Base-by-base conservation (phyloP, 2,797 vertebrate genomes). In the Lithobates pipiens region DNA sequence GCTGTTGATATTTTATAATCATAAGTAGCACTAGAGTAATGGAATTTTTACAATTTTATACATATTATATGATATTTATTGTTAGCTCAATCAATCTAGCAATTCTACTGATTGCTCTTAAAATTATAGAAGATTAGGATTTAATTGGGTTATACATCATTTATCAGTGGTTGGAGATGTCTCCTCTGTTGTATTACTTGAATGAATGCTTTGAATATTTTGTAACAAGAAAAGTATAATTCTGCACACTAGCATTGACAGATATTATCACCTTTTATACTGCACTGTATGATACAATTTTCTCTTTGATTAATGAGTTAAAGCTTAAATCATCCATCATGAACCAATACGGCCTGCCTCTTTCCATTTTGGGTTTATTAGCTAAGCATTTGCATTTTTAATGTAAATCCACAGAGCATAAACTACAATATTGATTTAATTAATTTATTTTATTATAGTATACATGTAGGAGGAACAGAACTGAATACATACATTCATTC, bases 261-360 rank as follows among this genome's bases (percentile, higher is more conserved):
- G 80, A 25, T 65, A 34, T 27, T 69, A 16, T 23, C n/a, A n/a
- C 34, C 21, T 61, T 82, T 29, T 34, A 42, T 25, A 74, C 36
- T 67, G 36, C 39, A 54, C 68, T 3, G 5, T 23, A 80, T 80
- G 77, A 70, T 25, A 25, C 68, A 42, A 73, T 23, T 74, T 63
- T 75, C 34, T 73, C n/a, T 75, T 75, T 82, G 70, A 82, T 82
- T 44, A 74, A 82, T 82, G 71, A 82, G 71, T 65, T 67, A 65
- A 44, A 25, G 25, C 44, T 44, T 44, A 61, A 75, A 75, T 63
- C 54, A 82, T 82, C 39, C 54, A 82, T 75, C 80, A 73, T 70
- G 63, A 42, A 82, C n/a, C 71, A 32, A 39, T 74, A 39, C 18
- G 46, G 70, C 34, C 46, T 61, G 80, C 80, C 54, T 82, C 70